phyloP scores from a whole-genome alignment of 1,140 invertebrate species.

The Sarcophaga bullata region DNA sequence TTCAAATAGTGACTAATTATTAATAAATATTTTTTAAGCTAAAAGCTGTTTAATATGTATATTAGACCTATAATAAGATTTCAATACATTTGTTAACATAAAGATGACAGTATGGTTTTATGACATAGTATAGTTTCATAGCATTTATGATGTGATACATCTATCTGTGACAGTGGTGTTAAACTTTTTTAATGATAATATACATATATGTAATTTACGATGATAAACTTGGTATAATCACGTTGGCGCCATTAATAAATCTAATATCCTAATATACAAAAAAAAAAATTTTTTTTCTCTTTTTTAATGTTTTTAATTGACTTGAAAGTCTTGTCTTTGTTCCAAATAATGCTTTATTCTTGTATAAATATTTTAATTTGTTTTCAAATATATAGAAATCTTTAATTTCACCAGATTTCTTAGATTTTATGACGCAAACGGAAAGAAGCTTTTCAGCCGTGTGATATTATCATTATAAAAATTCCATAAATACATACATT shows the following conservation, averaged over 20 bases:
- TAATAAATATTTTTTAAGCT: too few relatives aligned
- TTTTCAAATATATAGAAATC: background rate
- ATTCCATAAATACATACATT: background rate
- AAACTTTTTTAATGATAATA: too few relatives aligned
- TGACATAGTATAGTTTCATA: too few relatives aligned
- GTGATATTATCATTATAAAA: constrained; percentile 3
- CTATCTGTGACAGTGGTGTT: too few relatives aligned
- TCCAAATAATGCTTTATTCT: background rate
- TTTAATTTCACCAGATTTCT: background rate
- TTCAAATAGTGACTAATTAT: too few relatives aligned
- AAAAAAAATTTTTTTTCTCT: too few relatives aligned
- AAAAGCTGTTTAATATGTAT: too few relatives aligned
- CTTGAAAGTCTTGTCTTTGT: background rate
- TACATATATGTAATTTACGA: background rate
- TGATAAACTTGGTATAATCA: constrained; percentile 7
- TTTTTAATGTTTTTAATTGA: too few relatives aligned
- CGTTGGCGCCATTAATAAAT: background rate
- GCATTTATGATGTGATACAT: too few relatives aligned
- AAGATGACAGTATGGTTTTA: too few relatives aligned
- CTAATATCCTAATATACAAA: background rate
- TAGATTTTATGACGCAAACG: background rate
- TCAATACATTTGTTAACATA: too few relatives aligned
- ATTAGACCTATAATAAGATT: too few relatives aligned
- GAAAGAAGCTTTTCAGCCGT: constrained; percentile 3
- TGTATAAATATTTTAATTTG: constrained; percentile 6